Conservation (phyloP, 2,797 vertebrate species). For the Hypotaenidia philippensis region DNA sequence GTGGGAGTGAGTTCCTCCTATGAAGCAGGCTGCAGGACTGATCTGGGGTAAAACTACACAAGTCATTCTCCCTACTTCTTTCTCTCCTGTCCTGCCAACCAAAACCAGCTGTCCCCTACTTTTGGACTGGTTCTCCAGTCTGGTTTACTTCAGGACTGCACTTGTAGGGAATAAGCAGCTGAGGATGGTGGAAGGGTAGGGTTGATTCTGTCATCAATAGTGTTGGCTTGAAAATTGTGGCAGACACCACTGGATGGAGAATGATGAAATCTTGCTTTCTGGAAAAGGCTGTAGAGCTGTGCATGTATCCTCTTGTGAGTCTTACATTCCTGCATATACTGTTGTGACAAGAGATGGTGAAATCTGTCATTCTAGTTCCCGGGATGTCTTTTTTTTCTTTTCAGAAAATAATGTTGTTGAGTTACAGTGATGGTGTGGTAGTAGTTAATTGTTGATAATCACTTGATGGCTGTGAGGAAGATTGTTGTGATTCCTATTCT, state of each 20-base stretch:
- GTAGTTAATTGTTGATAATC: not conserved
- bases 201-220: not conserved
- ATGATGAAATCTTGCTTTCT: not conserved
- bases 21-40: not conserved
- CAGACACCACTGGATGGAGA: not conserved
- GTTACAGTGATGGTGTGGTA: not conserved
- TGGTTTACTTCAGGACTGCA: not conserved
- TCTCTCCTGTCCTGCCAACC: not conserved
- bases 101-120: not conserved
- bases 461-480: not conserved
- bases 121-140: not conserved
- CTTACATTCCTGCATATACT: not conserved
- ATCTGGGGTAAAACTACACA: not conserved
- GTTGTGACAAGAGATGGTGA: not conserved
- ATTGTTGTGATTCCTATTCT: not conserved
- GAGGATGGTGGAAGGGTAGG: not conserved
- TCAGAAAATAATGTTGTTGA: not conserved
- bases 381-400: not conserved
- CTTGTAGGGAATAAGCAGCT: not conserved
- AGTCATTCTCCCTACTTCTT: fast-evolving
- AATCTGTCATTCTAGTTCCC: not conserved
- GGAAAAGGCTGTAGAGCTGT: not conserved
- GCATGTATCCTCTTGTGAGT: not conserved
- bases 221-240: not conserved
- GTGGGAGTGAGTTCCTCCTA: not conserved